These are phyloP conservation scores for Tragulus kanchil DNA, from an alignment of 2,113 vertebrate species.

Conservation along the genomic window DNA sequence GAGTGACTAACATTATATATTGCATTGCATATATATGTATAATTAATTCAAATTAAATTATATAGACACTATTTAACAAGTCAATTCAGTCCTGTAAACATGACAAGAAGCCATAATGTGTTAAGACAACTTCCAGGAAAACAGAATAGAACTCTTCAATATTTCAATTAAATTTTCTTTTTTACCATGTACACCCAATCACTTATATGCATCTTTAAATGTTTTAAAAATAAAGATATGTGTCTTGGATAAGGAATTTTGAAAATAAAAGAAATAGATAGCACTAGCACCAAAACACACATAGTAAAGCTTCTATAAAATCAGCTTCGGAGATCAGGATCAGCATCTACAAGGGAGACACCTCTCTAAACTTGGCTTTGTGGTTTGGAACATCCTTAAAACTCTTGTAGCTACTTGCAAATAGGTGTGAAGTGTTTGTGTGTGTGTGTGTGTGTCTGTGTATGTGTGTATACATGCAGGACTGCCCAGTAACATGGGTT, in stretches of 20 bases:
- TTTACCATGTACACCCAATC: not conserved
- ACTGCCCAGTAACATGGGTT: not conserved
- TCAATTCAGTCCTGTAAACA: constrained; percentile 5
- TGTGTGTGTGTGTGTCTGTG: not conserved
- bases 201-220: not conserved
- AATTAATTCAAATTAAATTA: not conserved
- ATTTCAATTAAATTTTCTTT: constrained; percentile 10
- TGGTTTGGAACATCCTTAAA: not conserved
- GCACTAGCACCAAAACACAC: not conserved
- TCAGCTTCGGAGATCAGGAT: not conserved
- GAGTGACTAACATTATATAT: not conserved
- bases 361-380: not conserved
- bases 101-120: not conserved
- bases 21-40: not conserved
- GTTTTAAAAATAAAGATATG: not conserved
- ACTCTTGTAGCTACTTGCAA: not conserved
- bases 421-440: not conserved
- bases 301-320: not conserved
- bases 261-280: constrained; percentile 23
- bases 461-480: not conserved
- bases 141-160: not conserved
- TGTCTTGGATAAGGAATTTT: not conserved
- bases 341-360: not conserved
- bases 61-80: not conserved
- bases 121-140: constrained; percentile 18